Evolutionary conservation across 2,888 invertebrate species (phyloP).

Genomic region (Caenorhabditis sulstoni): DNA sequence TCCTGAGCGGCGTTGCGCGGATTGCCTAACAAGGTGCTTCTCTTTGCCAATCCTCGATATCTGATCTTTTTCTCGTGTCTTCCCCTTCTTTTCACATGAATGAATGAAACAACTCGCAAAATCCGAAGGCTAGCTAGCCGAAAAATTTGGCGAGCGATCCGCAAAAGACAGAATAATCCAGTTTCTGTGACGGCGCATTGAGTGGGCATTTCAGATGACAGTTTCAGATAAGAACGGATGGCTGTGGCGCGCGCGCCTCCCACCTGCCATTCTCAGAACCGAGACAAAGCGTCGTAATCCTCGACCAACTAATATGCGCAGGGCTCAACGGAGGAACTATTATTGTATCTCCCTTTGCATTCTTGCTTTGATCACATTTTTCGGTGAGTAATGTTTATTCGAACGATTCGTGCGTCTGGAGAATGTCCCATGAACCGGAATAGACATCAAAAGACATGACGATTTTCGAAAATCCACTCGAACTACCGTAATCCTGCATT

Average conservation of each 20-base stretch:
- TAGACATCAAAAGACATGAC: too few species aligned
- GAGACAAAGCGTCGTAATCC: background rate
- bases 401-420: too few species aligned
- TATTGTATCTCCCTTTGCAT: conserved; percentile 28
- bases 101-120: background rate
- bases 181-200: background rate
- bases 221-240: conserved; percentile 3
- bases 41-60: background rate
- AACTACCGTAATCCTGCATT: too few species aligned
- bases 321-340: conserved; percentile 11
- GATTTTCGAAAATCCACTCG: too few species aligned
- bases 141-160: too few species aligned
- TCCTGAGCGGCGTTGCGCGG: conserved; percentile 48
- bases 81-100: conserved; percentile 12
- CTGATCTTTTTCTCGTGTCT: conserved; percentile 15
- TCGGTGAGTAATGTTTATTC: conserved; percentile 25
- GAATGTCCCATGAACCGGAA: too few species aligned
- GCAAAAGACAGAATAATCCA: background rate
- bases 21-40: conserved; percentile 38
- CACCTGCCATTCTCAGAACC: conserved; percentile 10
- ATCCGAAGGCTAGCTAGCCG: too few species aligned
- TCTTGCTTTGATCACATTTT: conserved; percentile 27
- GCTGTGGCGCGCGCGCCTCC: conserved; percentile 2
- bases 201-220: background rate
- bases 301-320: conserved; percentile 21